A percentile compares a stretch with the other conserved stretches of the same genome.
phyloP scores from a whole-genome alignment of 1,140 invertebrate species.

The Bombyx mori region DNA sequence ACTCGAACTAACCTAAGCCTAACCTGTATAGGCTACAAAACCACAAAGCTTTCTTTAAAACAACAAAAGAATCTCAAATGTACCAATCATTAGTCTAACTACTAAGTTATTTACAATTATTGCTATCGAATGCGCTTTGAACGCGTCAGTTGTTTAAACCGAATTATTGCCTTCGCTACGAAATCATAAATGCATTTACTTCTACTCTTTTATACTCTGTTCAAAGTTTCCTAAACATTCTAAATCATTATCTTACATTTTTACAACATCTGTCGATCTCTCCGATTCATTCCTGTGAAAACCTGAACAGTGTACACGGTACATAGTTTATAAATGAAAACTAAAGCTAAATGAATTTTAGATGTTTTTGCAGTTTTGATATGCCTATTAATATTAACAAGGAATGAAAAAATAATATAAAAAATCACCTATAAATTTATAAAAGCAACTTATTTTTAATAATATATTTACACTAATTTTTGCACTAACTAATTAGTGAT shows the following conservation, averaged over 20 bases:
- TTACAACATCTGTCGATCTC: not conserved
- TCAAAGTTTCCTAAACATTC: conserved; percentile 14
- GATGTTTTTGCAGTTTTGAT: conserved; percentile 17
- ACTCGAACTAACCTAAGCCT: conserved; percentile 35
- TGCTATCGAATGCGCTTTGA: conserved; percentile 65
- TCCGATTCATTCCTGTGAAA: not conserved
- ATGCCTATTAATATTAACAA: conserved; percentile 35
- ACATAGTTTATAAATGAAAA: conserved; percentile 23
- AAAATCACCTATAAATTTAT: too few species aligned
- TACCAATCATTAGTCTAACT: conserved; percentile 69
- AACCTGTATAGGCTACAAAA: conserved; percentile 52
- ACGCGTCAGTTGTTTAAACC: conserved; percentile 46
- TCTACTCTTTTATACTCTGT: conserved; percentile 23
- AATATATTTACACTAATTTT: too few species aligned
- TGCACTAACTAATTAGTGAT: too few species aligned
- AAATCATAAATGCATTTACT: conserved; percentile 27
- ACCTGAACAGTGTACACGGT: conserved; percentile 35
- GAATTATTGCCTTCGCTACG: conserved; percentile 50
- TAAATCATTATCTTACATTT: not conserved
- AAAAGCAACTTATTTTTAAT: too few species aligned
- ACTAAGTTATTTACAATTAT: conserved; percentile 65
- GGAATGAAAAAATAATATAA: conserved; percentile 31
- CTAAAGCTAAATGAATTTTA: conserved; percentile 24
- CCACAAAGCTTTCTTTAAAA: conserved; percentile 69
- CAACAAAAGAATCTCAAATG: conserved; percentile 60